A percentile compares a stretch with the other conserved stretches of the same genome.
phyloP scores from a whole-genome alignment of 2,888 invertebrate species.

The Petrolisthes cinctipes region DNA sequence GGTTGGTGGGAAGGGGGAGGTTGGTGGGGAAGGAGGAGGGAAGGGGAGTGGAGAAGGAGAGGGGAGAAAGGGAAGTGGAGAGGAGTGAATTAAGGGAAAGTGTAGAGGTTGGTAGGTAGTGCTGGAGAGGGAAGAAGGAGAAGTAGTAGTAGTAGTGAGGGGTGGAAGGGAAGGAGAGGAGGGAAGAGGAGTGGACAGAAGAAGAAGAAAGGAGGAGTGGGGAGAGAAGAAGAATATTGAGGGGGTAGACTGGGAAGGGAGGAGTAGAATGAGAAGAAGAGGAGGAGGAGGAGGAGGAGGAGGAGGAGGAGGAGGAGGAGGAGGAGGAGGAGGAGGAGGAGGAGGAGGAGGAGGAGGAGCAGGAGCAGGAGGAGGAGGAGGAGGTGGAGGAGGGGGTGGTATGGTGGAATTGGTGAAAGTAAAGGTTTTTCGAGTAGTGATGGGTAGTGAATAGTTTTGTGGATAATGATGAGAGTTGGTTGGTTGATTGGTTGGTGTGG shows the following conservation, averaged over 20 bases:
- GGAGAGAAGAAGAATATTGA: background rate
- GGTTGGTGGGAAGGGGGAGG: background rate
- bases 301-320: background rate
- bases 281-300: background rate
- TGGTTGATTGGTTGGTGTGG: too few species aligned
- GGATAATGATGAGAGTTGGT: too few species aligned
- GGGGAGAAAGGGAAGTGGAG: background rate
- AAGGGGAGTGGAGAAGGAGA: background rate
- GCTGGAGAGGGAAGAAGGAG: too few species aligned
- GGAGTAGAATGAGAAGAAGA: background rate
- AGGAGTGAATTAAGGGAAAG: background rate
- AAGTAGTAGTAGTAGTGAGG: background rate
- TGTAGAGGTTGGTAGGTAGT: background rate
- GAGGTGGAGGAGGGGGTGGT: too few species aligned
- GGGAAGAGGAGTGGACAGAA: background rate
- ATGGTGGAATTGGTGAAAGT: too few species aligned
- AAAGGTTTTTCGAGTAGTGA: too few species aligned
- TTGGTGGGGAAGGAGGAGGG: background rate
- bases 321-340: background rate
- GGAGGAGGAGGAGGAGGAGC: background rate
- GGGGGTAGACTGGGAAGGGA: background rate
- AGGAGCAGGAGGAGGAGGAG: too few species aligned
- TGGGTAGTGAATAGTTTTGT: too few species aligned
- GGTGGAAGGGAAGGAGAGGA: background rate
- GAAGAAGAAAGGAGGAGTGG: slow-evolving; percentile 2